Evolutionary conservation across 2,113 vertebrate species (phyloP), one percentile per base, ranked within the genome.

Genomic region (Chaetura pelagica): DNA sequence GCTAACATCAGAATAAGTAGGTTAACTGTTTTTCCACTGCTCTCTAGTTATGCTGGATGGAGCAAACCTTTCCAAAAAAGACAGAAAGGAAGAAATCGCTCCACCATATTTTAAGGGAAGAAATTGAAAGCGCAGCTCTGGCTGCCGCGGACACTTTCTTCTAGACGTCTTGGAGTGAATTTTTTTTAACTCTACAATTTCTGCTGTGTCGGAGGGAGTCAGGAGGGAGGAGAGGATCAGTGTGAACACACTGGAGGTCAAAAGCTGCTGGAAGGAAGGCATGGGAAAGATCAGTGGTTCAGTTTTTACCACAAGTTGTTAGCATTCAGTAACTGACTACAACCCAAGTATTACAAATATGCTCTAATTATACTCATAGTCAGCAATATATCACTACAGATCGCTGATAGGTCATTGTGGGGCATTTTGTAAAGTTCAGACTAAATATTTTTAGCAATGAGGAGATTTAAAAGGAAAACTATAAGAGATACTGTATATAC

Each of bases 401-500:
- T 97, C 21, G 55, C 94, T 89, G 97, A 98, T 98, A 97, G 96
- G 61, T 97, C 97, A 98, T 98, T 82, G 86, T 97, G 96, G 94
- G 96, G 91, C 96, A 95, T 96, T 98, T 98, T 98, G 93, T 97
- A 96, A 96, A 97, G 97, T 97, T 98, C 97, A 97, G 96, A 97
- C 96, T 95, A 98, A 98, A 98, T 98, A 99, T 98, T 98, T 98
- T 98, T 98, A 98, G 98, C 97, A 96, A 97, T 87, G 85, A 81
- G 72, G 95, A 98, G 97, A 97, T 98, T 97, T 97, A 96, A 98
- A 97, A 97, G 96, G 96, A 97, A 98, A 98, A 97, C 98, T 98
- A 98, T 98, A 98, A 98, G 97, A 97, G 96, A 97, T 98, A 97
- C 97, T 98, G 97, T 98, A 97, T 98, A 98, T 98, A 96, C 98